These are phyloP conservation scores for Enteromius treurensis DNA, from an alignment of 2,797 vertebrate species.

Conservation along the genomic window DNA sequence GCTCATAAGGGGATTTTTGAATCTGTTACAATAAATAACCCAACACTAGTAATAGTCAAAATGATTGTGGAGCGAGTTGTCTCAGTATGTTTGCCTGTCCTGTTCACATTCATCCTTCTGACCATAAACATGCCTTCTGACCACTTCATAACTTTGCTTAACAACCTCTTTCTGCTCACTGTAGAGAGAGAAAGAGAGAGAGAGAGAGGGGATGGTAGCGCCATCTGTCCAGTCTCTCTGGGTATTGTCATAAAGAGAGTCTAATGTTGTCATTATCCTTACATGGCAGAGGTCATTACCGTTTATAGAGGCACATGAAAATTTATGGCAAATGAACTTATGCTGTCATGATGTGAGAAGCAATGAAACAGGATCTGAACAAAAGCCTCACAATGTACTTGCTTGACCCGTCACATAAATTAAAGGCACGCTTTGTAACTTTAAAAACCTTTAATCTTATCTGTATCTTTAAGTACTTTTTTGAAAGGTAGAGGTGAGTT, in stretches of 20 bases:
- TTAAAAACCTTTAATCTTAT: neutral
- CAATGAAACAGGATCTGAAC: slow-evolving; percentile 14
- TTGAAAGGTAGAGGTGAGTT: neutral
- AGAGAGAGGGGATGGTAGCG: slow-evolving; percentile 21
- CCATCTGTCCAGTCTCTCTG: slow-evolving; percentile 56
- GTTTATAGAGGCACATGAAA: slow-evolving; percentile 52
- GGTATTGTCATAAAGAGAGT: slow-evolving; percentile 36
- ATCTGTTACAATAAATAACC: neutral
- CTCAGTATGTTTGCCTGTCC: neutral
- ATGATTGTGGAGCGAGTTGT: neutral
- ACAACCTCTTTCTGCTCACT: slow-evolving; percentile 68
- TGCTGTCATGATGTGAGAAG: slow-evolving; percentile 26
- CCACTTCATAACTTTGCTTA: slow-evolving; percentile 72
- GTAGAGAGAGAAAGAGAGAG: neutral
- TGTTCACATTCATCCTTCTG: neutral
- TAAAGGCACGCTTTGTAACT: neutral
- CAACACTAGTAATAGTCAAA: neutral
- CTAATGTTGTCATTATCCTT: slow-evolving; percentile 54
- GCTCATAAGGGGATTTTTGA: neutral
- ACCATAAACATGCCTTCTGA: slow-evolving; percentile 1
- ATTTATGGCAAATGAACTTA: slow-evolving; percentile 45
- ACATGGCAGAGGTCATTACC: slow-evolving; percentile 54
- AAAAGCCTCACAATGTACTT: neutral
- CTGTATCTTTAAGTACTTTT: neutral
- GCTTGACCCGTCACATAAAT: neutral